These are phyloP conservation scores for Gobius niger DNA, from an alignment of 2,113 vertebrate species.

Conservation along the genomic window DNA sequence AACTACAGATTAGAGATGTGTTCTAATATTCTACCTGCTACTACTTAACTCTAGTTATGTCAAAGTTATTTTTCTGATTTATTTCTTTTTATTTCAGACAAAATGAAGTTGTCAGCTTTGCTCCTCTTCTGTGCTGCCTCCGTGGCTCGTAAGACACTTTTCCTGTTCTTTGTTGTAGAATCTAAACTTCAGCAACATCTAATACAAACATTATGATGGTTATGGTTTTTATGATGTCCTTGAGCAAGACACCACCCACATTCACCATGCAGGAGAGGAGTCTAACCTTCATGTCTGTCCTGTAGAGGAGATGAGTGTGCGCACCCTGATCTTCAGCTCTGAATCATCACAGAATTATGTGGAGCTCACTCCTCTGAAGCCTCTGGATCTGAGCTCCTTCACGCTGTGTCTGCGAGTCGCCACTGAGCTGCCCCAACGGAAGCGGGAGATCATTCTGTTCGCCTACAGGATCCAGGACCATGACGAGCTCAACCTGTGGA, in stretches of 20 bases:
- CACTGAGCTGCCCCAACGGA: background rate
- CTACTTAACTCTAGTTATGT: no score
- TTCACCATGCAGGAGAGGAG: background rate
- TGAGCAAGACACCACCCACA: no score
- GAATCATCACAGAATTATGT: background rate
- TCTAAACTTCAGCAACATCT: background rate
- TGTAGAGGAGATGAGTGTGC: background rate
- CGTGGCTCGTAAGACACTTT: background rate
- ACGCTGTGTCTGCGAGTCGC: constrained; percentile 50
- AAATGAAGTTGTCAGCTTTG: constrained; percentile 9
- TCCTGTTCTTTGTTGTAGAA: background rate
- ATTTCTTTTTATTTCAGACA: background rate
- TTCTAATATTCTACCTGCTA: no score
- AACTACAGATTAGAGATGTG: no score
- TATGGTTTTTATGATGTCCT: no score
- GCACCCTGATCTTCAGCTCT: constrained; percentile 5
- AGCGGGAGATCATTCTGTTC: constrained; percentile 46
- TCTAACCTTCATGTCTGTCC: background rate
- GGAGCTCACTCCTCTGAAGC: constrained; percentile 22
- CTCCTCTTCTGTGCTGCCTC: background rate
- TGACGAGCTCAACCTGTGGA: constrained; percentile 55
- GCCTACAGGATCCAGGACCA: fast-evolving
- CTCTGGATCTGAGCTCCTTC: constrained; percentile 4
- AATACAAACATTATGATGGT: no score
- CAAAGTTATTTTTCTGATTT: background rate